Evolutionary conservation across 1,140 invertebrate species (phyloP).

Genomic region (Zaprionus capensis): DNA sequence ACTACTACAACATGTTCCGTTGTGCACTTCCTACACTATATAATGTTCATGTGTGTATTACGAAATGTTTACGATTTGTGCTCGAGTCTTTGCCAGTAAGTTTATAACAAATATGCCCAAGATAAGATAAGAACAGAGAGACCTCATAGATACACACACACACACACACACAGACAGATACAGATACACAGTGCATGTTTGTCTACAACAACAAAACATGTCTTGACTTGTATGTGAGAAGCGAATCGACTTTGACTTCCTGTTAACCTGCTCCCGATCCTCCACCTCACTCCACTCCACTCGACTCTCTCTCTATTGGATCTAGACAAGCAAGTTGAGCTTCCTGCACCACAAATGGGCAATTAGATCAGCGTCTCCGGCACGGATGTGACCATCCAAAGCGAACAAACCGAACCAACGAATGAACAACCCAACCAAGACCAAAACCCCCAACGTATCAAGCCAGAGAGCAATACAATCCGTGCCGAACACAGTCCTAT

Average conservation of each 20-base stretch:
- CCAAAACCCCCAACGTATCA: not conserved
- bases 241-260: conserved; percentile 33
- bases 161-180: conserved; percentile 36
- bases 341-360: conserved; percentile 69
- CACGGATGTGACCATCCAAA: conserved; percentile 50
- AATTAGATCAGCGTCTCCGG: conserved; percentile 64
- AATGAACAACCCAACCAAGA: not conserved
- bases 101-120: conserved; percentile 75
- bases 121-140: conserved; percentile 70
- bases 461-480: conserved; percentile 1
- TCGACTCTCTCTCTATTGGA: conserved; percentile 50
- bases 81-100: conserved; percentile 76
- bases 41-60: conserved; percentile 71
- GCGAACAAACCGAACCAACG: conserved; percentile 14
- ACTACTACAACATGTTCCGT: conserved; percentile 80
- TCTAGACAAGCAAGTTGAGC: conserved; percentile 58
- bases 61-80: conserved; percentile 82
- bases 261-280: conserved; percentile 13
- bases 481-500: not conserved
- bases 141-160: conserved; percentile 50
- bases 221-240: conserved; percentile 17
- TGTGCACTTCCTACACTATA: conserved; percentile 59
- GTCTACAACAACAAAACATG: conserved; percentile 17
- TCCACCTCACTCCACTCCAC: too few relatives aligned
- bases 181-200: conserved; percentile 39